Base-by-base conservation (phyloP, 2,888 invertebrate genomes). In the Erebia palarica region DNA sequence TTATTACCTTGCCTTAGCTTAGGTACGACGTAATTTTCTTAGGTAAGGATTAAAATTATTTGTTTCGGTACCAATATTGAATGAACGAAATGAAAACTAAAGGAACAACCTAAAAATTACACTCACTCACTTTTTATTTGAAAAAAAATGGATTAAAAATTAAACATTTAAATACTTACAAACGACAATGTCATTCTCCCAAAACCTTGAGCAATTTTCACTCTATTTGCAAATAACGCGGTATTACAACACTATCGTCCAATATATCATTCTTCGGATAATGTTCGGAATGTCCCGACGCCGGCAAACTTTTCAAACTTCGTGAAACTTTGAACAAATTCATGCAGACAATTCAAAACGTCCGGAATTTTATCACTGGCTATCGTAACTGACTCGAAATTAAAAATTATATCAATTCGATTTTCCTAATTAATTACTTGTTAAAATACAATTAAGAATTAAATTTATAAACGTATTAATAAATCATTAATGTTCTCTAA, bases 131-230 rank as follows among this genome's bases (percentile, higher is more conserved):
- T 36, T 36, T 7, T 36, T 36, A 36, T 36, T 36, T 36, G 5
- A 36, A 0, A 36, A 36, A 51, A 51, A 47, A 11, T 47, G 47
- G 11, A 47, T 47, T 47, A 47, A 44, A 36, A 2, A 1, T 47
- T 47, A 47, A 3, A 47, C 16, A 1, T 27, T 42, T 60, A 64
- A 13, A 66, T 85, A 93, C 93, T 93, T 84, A 93, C 93, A 83
- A 92, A 93, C 77, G 93, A 93, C 84, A 93, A 92, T 91, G 93
- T 93, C 93, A 93, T 93, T 89, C 88, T 92, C 86, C 85, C 85
- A 89, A 83, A 86, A 79, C 82, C 84, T 84, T 67, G 73, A 66
- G 78, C 74, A 81, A 84, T 84, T 80, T 83, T 84, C 84, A 85
- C 83, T 82, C 80, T 79, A 81, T 75, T 80, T 81, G 63, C 80